phyloP scores from a whole-genome alignment of 64 coral and sea anemone species.

The Stichodactyla mertensii region DNA sequence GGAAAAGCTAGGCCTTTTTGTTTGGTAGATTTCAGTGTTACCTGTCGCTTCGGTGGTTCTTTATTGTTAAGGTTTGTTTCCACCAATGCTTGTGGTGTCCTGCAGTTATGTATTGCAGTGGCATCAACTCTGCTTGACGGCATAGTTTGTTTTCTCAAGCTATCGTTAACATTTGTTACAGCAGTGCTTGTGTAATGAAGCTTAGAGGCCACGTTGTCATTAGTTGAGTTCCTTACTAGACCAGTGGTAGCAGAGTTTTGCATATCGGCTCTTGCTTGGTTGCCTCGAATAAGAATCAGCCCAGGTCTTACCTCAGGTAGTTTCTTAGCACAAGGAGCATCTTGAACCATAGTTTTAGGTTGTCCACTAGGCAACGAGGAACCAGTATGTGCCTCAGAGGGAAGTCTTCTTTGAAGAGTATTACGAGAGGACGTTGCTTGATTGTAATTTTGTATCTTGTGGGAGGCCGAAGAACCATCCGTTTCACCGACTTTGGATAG shows the following conservation, averaged over 20 bases:
- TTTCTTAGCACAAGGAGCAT: not conserved
- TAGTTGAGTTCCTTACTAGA: not conserved
- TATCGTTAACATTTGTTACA: not conserved
- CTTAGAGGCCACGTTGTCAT: not conserved
- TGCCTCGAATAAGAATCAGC: not conserved
- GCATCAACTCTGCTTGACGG: not conserved
- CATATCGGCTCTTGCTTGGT: not conserved
- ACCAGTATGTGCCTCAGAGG: not conserved
- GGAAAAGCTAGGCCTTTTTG: no score
- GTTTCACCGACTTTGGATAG: not conserved
- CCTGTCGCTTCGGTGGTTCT: not conserved
- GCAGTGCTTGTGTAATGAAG: not conserved
- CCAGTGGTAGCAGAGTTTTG: not conserved
- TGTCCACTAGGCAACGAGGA: not conserved
- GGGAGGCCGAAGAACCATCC: not conserved
- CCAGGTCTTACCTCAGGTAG: constrained; percentile 9
- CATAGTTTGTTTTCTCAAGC: not conserved
- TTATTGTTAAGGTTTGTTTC: not conserved
- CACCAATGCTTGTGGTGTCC: not conserved
- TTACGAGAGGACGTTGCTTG: not conserved
- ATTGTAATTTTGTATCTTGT: not conserved
- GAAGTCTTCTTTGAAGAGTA: not conserved
- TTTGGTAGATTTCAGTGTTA: not conserved
- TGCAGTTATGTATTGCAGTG: not conserved
- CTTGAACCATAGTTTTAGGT: not conserved